Evolutionary conservation across 30 jellyfish, hydroid and myxozoan genomes (phyloP).

Genomic region (Euphysa ruthae): DNA sequence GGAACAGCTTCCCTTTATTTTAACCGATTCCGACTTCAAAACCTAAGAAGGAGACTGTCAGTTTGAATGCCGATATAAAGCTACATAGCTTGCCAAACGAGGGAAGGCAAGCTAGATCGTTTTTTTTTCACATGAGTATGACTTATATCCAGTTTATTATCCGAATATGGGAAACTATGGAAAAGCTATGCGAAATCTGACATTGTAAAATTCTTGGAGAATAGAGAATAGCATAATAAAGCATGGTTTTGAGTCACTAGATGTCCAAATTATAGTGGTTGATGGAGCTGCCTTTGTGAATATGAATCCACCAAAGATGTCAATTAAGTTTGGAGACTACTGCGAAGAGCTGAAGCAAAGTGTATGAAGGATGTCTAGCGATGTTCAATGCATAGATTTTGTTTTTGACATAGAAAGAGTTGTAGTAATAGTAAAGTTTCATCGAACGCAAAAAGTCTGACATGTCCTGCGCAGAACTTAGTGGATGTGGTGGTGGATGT

Average conservation of each 20-base stretch:
- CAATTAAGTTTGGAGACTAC: slow-evolving; percentile 11
- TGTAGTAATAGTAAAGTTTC: no score
- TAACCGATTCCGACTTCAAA: background rate
- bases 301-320: slow-evolving; percentile 9
- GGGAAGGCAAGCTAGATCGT: slow-evolving; percentile 35
- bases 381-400: slow-evolving; percentile 13
- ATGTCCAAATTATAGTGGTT: slow-evolving; percentile 4
- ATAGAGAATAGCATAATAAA: background rate
- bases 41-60: background rate
- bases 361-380: background rate
- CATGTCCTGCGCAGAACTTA: no score
- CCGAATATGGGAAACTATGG: slow-evolving; percentile 46
- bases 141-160: slow-evolving; percentile 25
- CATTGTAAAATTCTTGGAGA: slow-evolving; percentile 18
- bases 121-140: slow-evolving; percentile 36
- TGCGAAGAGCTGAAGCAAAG: background rate
- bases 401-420: background rate
- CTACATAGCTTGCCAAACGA: slow-evolving; percentile 39
- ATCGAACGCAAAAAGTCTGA: no score
- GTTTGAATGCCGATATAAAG: slow-evolving; percentile 25
- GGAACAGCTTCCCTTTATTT: slow-evolving; percentile 30
- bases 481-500: no score
- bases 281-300: slow-evolving; percentile 47
- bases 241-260: slow-evolving; percentile 8
- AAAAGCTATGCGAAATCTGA: slow-evolving; percentile 36